These are phyloP conservation scores for Cyclina sinensis DNA, from an alignment of 1,140 invertebrate species.

Conservation along the genomic window DNA sequence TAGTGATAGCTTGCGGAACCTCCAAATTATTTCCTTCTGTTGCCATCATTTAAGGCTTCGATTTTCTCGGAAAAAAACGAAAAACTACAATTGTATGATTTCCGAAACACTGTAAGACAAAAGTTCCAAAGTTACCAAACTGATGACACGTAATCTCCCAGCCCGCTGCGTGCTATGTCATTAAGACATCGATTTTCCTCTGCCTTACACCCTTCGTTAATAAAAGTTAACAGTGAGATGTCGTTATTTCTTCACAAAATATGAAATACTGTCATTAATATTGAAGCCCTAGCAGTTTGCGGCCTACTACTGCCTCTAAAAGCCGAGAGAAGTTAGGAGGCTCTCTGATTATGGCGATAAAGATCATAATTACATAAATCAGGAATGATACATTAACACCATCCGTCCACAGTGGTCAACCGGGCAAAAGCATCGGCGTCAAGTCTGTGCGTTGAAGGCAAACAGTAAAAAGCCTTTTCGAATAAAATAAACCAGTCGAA, in stretches of 20 bases:
- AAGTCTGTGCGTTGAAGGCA: too few relatives aligned
- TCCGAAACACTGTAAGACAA: conserved; percentile 41
- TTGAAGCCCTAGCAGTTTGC: conserved; percentile 52
- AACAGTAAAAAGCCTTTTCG: too few relatives aligned
- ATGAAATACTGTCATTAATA: conserved; percentile 63
- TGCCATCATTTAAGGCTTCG: conserved; percentile 19
- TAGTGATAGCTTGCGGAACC: neutral
- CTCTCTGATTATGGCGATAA: conserved; percentile 30
- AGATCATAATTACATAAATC: conserved; percentile 58
- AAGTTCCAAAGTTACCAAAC: conserved; percentile 32
- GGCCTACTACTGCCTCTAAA: conserved; percentile 35
- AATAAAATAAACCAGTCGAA: too few relatives aligned
- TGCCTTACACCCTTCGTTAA: conserved; percentile 52
- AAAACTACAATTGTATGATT: conserved; percentile 34
- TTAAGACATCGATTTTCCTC: conserved; percentile 58
- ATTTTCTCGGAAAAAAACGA: conserved; percentile 21
- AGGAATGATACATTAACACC: conserved; percentile 51
- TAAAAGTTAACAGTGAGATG: conserved; percentile 59
- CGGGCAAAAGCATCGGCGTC: neutral
- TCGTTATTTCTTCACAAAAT: conserved; percentile 60
- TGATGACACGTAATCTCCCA: conserved; percentile 41
- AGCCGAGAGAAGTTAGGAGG: conserved; percentile 46
- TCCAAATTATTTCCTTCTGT: neutral
- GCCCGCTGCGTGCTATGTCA: neutral
- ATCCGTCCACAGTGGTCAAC: neutral